Conservation (phyloP, 2,113 vertebrate genomes). For the Tachuris rubrigastra region DNA sequence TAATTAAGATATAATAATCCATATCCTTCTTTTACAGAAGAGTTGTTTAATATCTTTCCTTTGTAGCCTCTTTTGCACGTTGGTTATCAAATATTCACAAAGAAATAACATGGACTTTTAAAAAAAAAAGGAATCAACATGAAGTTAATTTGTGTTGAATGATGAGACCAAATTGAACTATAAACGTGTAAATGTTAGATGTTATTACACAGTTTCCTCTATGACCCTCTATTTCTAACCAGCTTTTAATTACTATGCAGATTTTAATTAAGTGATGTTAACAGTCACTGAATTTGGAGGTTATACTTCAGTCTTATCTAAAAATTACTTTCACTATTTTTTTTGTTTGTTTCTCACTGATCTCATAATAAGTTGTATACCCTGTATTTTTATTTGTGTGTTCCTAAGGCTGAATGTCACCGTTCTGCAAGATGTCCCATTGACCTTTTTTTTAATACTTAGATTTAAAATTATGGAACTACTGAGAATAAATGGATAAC, state of each 20-base stretch:
- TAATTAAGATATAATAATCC: neutral
- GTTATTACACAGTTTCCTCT: neutral
- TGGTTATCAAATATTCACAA: neutral
- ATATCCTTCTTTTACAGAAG: neutral
- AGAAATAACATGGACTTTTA: neutral
- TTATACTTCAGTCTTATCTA: neutral
- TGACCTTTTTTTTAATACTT: neutral
- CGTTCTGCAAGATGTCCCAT: neutral
- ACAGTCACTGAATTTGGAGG: neutral
- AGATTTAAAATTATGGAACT: neutral
- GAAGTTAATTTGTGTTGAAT: conserved; percentile 9
- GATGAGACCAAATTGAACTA: neutral
- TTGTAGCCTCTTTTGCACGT: neutral
- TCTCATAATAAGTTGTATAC: neutral
- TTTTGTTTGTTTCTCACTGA: neutral
- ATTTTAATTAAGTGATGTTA: neutral
- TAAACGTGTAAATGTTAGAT: neutral
- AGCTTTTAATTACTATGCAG: neutral
- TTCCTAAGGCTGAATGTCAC: neutral
- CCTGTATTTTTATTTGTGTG: neutral
- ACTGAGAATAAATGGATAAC: neutral
- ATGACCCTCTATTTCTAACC: neutral
- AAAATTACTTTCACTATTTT: neutral
- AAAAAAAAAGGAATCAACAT: neutral
- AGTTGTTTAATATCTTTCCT: neutral